phyloP scores from a whole-genome alignment of 2,113 vertebrate genomes.

The Theristicus caerulescens region DNA sequence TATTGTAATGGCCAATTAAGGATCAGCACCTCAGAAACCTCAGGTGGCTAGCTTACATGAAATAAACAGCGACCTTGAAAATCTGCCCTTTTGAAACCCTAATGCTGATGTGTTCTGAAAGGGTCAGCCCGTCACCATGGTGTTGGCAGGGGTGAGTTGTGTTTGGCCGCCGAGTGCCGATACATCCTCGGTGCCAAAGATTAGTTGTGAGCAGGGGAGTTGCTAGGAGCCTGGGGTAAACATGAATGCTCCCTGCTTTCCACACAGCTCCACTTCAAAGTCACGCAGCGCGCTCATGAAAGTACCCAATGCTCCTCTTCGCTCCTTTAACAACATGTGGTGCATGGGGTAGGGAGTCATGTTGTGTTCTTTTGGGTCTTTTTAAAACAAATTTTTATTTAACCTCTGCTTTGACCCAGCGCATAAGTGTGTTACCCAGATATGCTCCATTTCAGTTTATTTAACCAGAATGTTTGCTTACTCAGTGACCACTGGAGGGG shows the following conservation, averaged over 20 bases:
- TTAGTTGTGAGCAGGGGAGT: background rate
- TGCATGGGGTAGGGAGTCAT: background rate
- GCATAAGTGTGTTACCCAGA: slow-evolving; percentile 58
- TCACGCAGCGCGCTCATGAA: background rate
- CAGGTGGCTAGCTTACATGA: background rate
- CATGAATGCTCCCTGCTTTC: background rate
- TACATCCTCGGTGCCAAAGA: background rate
- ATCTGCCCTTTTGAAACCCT: background rate
- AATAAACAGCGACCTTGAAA: background rate
- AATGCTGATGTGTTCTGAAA: background rate
- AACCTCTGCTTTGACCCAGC: slow-evolving; percentile 77
- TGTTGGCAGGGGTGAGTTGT: background rate
- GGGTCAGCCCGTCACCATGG: slow-evolving; percentile 28
- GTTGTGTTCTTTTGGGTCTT: slow-evolving; percentile 37
- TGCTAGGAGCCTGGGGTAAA: background rate
- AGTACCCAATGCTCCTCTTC: background rate
- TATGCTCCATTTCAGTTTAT: slow-evolving; percentile 74
- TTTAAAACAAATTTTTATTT: slow-evolving; percentile 74
- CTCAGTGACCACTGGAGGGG: slow-evolving; percentile 64
- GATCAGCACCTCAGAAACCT: slow-evolving; percentile 48
- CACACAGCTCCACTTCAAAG: slow-evolving; percentile 23
- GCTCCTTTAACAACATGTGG: background rate
- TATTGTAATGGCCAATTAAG: slow-evolving; percentile 51
- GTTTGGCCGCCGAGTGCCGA: background rate
- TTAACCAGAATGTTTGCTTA: slow-evolving; percentile 76